Evolutionary conservation across 2,113 vertebrate genomes (phyloP), one percentile per base, ranked within the genome.

Genomic region (Alaudala cheleensis): DNA sequence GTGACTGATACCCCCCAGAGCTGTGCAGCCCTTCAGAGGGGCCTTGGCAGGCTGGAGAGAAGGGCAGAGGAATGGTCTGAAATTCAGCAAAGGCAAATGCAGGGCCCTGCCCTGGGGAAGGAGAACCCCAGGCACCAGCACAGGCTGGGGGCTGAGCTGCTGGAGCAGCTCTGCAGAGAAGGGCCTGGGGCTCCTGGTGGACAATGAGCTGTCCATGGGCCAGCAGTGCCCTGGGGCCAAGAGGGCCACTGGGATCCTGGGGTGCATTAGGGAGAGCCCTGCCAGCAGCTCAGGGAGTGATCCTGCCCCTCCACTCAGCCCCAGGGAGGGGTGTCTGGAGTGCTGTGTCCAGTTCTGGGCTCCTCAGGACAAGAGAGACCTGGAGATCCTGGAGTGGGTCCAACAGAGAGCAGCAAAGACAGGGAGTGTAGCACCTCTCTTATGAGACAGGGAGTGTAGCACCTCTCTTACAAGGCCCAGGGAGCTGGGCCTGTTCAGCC

Each of bases 251-350:
- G 42, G 65, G 11, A 13, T 6, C 60, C 51, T 24, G 71, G 82
- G 42, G 47, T n/a, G 61, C 61, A 9, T 11, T 4, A 22, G 61
- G 51, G 2, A 42, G 2, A 76, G 71, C 34, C 24, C 0, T 31
- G 51, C 44, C 71, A 76, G 71, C 53, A 67, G 31, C 44, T 4
- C 53, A 57, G 62, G 51, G 84, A 45, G 73, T 2, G 62, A 77
- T 60, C 71, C 53, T 37, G 45, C 22, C 54, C 53, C 8, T 19
- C 62, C 13, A 10, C 33, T 50, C 45, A 12, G 62, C 47, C 16
- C 11, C 8, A 5, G 5, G 4, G 47, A 61, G 44, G 10, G 0
- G 1, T 12, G 24, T 20, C 3, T 45, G 72, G 6, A 53, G 39
- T 33, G 39, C 39, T 69, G 39, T 69, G 62, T 15, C 31, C 7